Conservation (phyloP, 2,888 invertebrate species). For the Sylvicola cinctus region DNA sequence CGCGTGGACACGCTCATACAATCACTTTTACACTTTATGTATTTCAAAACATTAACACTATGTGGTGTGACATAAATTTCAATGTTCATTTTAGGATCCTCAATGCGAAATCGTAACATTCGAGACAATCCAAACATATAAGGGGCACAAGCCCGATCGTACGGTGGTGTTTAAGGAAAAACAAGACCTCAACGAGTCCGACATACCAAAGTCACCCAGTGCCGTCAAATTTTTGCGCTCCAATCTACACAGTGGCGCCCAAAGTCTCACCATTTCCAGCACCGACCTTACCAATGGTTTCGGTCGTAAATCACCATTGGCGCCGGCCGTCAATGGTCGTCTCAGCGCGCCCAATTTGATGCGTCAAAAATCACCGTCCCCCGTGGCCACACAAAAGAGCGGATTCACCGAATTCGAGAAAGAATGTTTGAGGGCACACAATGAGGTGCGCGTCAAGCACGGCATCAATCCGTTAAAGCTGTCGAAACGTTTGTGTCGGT, state of each 20-base stretch:
- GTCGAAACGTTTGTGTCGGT: slow-evolving; percentile 39
- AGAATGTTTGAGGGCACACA: slow-evolving; percentile 54
- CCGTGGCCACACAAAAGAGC: slow-evolving; percentile 4
- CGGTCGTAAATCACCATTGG: slow-evolving; percentile 8
- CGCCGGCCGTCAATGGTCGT: background rate
- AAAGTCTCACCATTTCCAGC: slow-evolving; percentile 10
- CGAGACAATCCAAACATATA: slow-evolving; percentile 42
- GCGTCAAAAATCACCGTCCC: slow-evolving; percentile 14
- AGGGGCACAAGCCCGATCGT: slow-evolving; percentile 38
- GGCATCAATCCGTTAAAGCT: slow-evolving; percentile 45
- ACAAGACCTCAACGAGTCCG: slow-evolving; percentile 22
- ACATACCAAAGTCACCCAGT: slow-evolving; percentile 12
- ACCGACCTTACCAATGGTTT: slow-evolving; percentile 11
- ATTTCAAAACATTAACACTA: too few relatives aligned
- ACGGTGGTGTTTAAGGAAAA: slow-evolving; percentile 38
- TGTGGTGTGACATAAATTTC: background rate
- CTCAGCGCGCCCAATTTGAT: background rate
- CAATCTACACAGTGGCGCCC: slow-evolving; percentile 10
- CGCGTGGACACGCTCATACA: background rate
- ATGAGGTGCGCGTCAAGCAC: slow-evolving; percentile 45
- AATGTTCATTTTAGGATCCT: slow-evolving; percentile 27
- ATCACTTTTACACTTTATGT: background rate
- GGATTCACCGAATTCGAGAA: slow-evolving; percentile 32
- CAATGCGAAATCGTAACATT: slow-evolving; percentile 41
- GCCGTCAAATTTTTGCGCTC: slow-evolving; percentile 12